A percentile compares a stretch with the other conserved stretches of the same genome.
Evolutionary conservation across 1,140 invertebrate genomes (phyloP).

Genomic region (Ceratoteleas bidentatus): DNA sequence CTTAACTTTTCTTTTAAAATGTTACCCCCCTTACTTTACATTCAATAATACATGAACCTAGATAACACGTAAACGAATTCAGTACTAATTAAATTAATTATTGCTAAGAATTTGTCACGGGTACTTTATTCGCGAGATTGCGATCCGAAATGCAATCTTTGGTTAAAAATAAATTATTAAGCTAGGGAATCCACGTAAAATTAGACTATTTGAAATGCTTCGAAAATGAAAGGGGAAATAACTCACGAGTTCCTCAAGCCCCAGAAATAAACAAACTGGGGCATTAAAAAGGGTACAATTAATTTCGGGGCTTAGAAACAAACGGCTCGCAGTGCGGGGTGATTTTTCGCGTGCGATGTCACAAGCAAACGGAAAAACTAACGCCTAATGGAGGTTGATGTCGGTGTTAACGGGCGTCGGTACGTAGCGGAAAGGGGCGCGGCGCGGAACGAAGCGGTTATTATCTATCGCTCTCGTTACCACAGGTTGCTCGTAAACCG

Average conservation of each 20-base stretch:
- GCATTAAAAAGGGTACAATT: conserved; percentile 14
- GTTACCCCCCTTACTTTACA: no score
- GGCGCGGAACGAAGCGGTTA: conserved; percentile 79
- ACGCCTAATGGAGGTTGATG: conserved; percentile 65
- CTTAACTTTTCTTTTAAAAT: no score
- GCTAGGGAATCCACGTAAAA: no score
- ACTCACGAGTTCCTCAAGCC: neutral
- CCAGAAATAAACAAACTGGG: neutral
- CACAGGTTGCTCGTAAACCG: conserved; percentile 82
- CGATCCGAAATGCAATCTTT: no score
- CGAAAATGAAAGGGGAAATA: no score
- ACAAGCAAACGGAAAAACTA: conserved; percentile 60
- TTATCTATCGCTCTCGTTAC: conserved; percentile 83
- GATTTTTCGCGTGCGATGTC: conserved; percentile 51
- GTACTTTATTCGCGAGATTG: no score
- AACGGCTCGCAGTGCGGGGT: conserved; percentile 13
- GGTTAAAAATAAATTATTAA: no score
- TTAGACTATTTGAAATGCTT: no score
- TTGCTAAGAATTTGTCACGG: no score
- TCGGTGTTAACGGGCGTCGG: conserved; percentile 61
- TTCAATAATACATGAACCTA: no score
- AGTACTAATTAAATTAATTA: no score
- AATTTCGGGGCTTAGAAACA: conserved; percentile 20
- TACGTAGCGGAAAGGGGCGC: conserved; percentile 61
- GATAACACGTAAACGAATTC: no score